Percentiles rank a stretch among this genome's conserved stretches.
Conservation (phyloP, 2,888 invertebrate genomes). For the Plagodis dolabraria region DNA sequence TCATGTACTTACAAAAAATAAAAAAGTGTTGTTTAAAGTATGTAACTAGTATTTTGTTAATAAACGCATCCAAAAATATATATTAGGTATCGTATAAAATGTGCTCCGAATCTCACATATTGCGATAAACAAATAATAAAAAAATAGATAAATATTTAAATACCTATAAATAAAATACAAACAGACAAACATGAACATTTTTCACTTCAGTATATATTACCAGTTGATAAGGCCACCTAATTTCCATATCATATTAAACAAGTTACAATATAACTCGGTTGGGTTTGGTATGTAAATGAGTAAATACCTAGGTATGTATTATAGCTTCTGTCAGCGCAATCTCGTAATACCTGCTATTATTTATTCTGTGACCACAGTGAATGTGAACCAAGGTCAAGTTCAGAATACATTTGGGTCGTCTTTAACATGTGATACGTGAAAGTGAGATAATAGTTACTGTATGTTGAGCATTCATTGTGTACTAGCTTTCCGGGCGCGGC, state of each 20-base stretch:
- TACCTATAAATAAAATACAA: not conserved
- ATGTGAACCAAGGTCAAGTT: constrained; percentile 20
- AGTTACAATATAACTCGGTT: constrained; percentile 2
- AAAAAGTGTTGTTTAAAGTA: too few relatives aligned
- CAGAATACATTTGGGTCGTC: not conserved
- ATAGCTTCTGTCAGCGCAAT: not conserved
- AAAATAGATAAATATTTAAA: too few relatives aligned
- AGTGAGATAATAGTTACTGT: not conserved
- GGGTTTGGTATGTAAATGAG: constrained; percentile 21
- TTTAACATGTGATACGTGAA: constrained; percentile 1
- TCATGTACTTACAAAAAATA: too few relatives aligned
- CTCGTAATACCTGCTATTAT: not conserved
- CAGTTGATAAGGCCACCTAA: constrained; percentile 16
- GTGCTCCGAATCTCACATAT: too few relatives aligned
- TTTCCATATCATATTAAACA: constrained; percentile 5
- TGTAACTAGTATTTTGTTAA: too few relatives aligned
- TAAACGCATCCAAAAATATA: too few relatives aligned
- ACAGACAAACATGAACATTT: not conserved
- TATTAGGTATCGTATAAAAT: too few relatives aligned
- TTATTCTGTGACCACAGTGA: not conserved
- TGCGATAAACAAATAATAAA: too few relatives aligned
- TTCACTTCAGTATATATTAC: constrained; percentile 1
- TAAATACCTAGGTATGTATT: constrained; percentile 1
- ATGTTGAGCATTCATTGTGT: too few relatives aligned
- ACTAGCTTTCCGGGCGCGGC: too few relatives aligned